These are phyloP conservation scores for Dendrocopos noguchii DNA, from an alignment of 2,113 vertebrate species.

Conservation along the genomic window DNA sequence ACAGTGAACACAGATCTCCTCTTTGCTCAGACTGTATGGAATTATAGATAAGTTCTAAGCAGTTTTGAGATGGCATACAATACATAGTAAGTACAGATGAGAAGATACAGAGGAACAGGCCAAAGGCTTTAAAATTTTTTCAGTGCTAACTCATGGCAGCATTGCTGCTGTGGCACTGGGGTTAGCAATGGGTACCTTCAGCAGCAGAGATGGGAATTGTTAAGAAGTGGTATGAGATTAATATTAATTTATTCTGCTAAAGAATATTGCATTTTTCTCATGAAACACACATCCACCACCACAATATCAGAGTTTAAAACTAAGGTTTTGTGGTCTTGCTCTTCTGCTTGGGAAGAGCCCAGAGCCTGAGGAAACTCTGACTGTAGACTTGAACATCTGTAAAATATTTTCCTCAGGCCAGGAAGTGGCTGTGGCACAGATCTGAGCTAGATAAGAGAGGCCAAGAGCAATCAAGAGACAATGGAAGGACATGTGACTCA, in stretches of 20 bases:
- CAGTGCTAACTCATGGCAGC: neutral
- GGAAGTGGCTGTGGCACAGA: neutral
- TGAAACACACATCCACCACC: neutral
- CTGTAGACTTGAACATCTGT: neutral
- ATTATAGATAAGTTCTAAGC: neutral
- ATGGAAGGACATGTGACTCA: accelerated
- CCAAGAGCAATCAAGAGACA: neutral
- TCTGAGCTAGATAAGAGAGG: neutral
- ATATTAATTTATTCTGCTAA: neutral
- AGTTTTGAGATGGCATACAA: neutral
- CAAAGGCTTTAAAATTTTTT: neutral
- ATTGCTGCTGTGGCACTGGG: neutral
- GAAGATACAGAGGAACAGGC: neutral
- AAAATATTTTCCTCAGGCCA: neutral
- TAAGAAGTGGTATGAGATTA: neutral
- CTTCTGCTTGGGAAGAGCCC: neutral
- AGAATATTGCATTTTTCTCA: neutral
- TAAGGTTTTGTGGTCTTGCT: neutral
- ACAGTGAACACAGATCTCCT: neutral
- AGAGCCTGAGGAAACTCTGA: neutral
- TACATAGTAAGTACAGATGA: neutral
- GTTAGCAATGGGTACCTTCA: neutral
- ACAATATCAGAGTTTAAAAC: neutral
- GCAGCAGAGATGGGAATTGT: neutral
- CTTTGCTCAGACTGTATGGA: neutral